phyloP scores from a whole-genome alignment of 1,140 invertebrate genomes.

The Procambarus virginalis region DNA sequence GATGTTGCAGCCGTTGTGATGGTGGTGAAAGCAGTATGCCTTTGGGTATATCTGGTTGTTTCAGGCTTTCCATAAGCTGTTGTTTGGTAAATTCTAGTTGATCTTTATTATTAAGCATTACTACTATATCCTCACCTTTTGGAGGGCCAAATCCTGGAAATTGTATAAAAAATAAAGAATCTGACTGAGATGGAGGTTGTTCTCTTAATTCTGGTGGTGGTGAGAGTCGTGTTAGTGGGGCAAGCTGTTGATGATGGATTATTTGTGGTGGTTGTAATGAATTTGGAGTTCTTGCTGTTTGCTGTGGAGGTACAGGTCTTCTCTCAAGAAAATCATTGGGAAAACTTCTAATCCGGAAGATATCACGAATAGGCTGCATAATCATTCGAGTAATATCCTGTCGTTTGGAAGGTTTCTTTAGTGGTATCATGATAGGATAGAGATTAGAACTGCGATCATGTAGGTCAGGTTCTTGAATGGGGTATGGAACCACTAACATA shows the following conservation, averaged over 20 bases:
- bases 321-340: not conserved
- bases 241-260: not conserved
- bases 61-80: no score
- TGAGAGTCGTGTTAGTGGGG: not conserved
- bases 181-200: not conserved
- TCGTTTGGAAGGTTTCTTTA: not conserved
- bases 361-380: not conserved
- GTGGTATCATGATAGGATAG: slow-evolving; percentile 13
- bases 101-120: not conserved
- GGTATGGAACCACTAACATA: slow-evolving; percentile 10
- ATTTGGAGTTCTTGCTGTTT: not conserved
- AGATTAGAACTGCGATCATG: slow-evolving; percentile 12
- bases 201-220: not conserved
- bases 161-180: not conserved
- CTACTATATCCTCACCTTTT: slow-evolving; percentile 43
- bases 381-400: slow-evolving; percentile 1
- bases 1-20: not conserved
- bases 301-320: not conserved
- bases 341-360: not conserved
- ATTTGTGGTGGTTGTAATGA: no score
- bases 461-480: not conserved
- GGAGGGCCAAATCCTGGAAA: slow-evolving; percentile 54
- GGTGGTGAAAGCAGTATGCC: not conserved
- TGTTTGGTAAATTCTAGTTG: not conserved
- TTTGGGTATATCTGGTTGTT: not conserved